phyloP scores from a whole-genome alignment of 35 echinoderm and acorn worm species.

The Apostichopus californicus region DNA sequence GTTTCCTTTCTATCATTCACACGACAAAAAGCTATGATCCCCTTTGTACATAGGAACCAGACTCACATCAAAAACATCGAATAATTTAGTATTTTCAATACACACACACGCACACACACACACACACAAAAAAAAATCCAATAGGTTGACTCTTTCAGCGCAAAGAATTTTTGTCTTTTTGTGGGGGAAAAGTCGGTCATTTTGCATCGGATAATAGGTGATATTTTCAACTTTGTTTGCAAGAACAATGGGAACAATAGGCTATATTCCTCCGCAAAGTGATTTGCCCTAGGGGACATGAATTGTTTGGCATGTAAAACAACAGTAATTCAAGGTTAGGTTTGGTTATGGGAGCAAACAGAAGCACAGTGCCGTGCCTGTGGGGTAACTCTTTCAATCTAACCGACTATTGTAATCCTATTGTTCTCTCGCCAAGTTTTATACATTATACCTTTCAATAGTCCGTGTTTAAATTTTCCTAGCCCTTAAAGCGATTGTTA shows the following conservation, averaged over 20 bases:
- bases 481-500: constrained; percentile 38
- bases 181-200: constrained; percentile 51
- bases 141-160: constrained; percentile 50
- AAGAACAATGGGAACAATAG: constrained; percentile 50
- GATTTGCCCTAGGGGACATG: constrained; percentile 54
- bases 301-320: constrained; percentile 56
- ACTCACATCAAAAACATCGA: constrained; percentile 51
- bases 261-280: constrained; percentile 54
- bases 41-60: constrained; percentile 28
- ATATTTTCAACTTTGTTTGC: constrained; percentile 58
- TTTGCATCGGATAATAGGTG: constrained; percentile 52
- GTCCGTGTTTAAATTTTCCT: constrained; percentile 43
- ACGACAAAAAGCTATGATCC: constrained; percentile 32
- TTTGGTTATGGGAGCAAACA: constrained; percentile 60
- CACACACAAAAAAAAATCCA: too few relatives aligned
- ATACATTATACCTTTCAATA: constrained; percentile 53
- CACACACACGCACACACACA: neutral
- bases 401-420: constrained; percentile 60
- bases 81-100: constrained; percentile 24
- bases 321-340: constrained; percentile 60
- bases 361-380: constrained; percentile 57
- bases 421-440: constrained; percentile 30
- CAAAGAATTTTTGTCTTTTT: constrained; percentile 55
- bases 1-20: neutral
- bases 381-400: constrained; percentile 46